Evolutionary conservation across 2,888 invertebrate species (phyloP).

Genomic region (Octodonta nipae): DNA sequence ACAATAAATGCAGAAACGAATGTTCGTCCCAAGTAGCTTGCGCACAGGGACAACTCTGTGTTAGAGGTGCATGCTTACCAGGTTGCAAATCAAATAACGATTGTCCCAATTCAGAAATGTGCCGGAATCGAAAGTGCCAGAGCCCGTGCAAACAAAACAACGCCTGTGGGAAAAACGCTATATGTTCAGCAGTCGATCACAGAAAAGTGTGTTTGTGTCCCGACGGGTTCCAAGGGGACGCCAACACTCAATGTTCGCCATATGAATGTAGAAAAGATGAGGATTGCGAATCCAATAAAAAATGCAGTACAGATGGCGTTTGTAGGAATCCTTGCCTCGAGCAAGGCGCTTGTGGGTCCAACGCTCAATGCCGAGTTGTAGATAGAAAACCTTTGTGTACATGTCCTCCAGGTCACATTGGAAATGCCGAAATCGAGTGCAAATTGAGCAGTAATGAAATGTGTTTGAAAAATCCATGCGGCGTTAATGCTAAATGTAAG

Average conservation of each 20-base stretch:
- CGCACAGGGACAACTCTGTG: constrained; percentile 61
- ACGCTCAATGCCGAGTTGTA: constrained; percentile 71
- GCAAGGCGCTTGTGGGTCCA: constrained; percentile 63
- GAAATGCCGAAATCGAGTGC: constrained; percentile 57
- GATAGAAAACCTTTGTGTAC: constrained; percentile 63
- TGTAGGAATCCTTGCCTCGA: constrained; percentile 75
- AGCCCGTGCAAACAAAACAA: constrained; percentile 53
- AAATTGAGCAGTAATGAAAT: constrained; percentile 55
- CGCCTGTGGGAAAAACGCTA: constrained; percentile 68
- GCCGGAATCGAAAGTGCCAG: constrained; percentile 54
- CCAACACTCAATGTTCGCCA: constrained; percentile 57
- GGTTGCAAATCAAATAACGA: constrained; percentile 71
- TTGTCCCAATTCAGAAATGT: constrained; percentile 64
- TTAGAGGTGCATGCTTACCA: constrained; percentile 55
- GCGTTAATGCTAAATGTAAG: constrained; percentile 67
- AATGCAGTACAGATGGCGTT: constrained; percentile 53
- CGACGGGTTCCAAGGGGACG: constrained; percentile 72
- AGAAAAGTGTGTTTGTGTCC: constrained; percentile 76
- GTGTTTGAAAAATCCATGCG: constrained; percentile 72
- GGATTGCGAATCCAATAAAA: constrained; percentile 66
- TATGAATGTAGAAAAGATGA: constrained; percentile 63
- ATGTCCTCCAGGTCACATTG: constrained; percentile 60
- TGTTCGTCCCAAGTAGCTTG: constrained; percentile 60
- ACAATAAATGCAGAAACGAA: constrained; percentile 57
- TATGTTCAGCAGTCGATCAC: constrained; percentile 68